Percentiles rank a stretch among this genome's conserved stretches.
phyloP scores from a whole-genome alignment of 1,140 invertebrate genomes.

The Sogatella furcifera region DNA sequence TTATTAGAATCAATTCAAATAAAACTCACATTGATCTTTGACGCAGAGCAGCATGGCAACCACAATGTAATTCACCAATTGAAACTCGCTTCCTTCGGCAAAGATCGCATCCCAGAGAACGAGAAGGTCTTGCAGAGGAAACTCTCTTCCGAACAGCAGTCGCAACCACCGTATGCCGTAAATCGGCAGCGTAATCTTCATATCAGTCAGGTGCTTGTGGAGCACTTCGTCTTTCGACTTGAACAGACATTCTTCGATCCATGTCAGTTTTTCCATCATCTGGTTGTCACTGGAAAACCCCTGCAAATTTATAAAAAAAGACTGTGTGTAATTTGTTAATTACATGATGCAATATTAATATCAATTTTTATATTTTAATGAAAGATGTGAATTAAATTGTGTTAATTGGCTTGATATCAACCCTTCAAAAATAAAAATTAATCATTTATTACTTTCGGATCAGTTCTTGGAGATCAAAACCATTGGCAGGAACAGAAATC shows the following conservation, averaged over 20 bases:
- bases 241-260: conserved; percentile 55
- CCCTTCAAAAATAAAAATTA: too few species aligned
- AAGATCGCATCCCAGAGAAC: conserved; percentile 73
- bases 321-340: too few species aligned
- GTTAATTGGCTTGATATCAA: too few species aligned
- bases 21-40: conserved; percentile 48
- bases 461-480: too few species aligned
- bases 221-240: conserved; percentile 51
- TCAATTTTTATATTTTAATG: too few species aligned
- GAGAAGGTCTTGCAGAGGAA: conserved; percentile 58
- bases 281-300: conserved; percentile 26
- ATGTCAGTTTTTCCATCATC: conserved; percentile 47
- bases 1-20: not conserved
- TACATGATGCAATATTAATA: too few species aligned
- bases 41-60: conserved; percentile 65
- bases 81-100: conserved; percentile 53
- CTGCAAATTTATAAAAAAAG: conserved; percentile 1
- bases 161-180: conserved; percentile 77
- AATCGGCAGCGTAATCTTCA: conserved; percentile 65
- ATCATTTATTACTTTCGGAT: too few species aligned
- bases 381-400: too few species aligned
- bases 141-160: conserved; percentile 68
- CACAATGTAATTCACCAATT: conserved; percentile 62
- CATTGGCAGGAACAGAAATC: too few species aligned
- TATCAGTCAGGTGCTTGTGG: conserved; percentile 48